Conservation (phyloP, 2,113 vertebrate genomes). For the Mormyrus iriodes region DNA sequence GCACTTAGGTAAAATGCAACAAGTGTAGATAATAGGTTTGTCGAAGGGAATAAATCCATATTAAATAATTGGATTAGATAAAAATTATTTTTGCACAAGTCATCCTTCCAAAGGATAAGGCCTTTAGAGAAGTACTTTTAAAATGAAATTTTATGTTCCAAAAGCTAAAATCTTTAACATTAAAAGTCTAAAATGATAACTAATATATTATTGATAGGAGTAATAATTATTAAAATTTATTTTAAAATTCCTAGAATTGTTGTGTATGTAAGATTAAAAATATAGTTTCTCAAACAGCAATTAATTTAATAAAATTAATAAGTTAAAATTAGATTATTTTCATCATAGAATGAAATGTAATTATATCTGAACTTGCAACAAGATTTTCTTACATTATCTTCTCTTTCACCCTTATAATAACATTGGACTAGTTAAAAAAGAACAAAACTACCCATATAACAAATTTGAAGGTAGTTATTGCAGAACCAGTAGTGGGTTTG, state of each 20-base stretch:
- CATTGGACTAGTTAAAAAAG: background rate
- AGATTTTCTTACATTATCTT: background rate
- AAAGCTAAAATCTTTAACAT: background rate
- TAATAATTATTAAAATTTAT: background rate
- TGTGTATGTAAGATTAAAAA: background rate
- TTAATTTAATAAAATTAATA: background rate
- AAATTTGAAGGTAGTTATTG: background rate
- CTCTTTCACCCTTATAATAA: background rate
- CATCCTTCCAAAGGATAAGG: constrained; percentile 4
- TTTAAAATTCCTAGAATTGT: background rate
- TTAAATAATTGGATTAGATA: background rate
- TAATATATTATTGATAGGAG: background rate
- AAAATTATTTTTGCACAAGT: constrained; percentile 1
- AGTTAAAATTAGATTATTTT: background rate
- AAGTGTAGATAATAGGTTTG: background rate
- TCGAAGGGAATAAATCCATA: background rate
- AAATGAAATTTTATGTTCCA: background rate
- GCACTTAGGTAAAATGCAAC: background rate
- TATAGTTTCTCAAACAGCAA: background rate
- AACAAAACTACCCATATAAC: background rate
- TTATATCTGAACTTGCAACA: background rate
- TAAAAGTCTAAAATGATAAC: background rate
- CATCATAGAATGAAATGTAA: background rate
- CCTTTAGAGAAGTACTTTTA: background rate
- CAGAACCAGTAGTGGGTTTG: background rate